phyloP scores from a whole-genome alignment of 2,797 vertebrate genomes.

The Avahi laniger region DNA sequence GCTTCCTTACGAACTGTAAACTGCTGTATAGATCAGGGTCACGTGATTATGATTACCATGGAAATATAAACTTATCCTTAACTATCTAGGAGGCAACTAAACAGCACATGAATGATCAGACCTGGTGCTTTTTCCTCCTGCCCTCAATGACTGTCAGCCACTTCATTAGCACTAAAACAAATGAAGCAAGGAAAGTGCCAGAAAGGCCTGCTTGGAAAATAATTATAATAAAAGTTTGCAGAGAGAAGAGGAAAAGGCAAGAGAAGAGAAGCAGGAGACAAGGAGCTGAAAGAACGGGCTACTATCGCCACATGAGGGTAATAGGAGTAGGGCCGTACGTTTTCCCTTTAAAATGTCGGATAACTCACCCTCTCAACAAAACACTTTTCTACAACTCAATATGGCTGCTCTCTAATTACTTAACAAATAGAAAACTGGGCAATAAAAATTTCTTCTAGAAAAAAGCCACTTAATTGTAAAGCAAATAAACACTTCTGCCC shows the following conservation, averaged over 20 bases:
- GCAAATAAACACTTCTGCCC: background rate
- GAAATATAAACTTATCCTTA: background rate
- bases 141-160: background rate
- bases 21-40: background rate
- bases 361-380: background rate
- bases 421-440: slow-evolving; percentile 17
- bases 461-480: slow-evolving; percentile 54
- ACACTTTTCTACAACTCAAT: background rate
- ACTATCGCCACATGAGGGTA: background rate
- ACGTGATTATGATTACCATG: background rate
- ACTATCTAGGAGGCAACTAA: background rate
- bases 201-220: background rate
- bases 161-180: slow-evolving; percentile 6
- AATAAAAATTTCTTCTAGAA: slow-evolving; percentile 43
- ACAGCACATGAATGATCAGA: background rate
- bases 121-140: background rate
- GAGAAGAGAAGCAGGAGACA: background rate
- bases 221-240: background rate
- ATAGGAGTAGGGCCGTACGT: background rate
- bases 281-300: background rate
- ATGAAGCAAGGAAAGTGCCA: background rate
- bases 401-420: background rate
- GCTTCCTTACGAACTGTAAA: background rate
- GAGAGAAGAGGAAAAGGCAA: background rate
- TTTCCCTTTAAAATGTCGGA: slow-evolving; percentile 15